Evolutionary conservation across 2,888 invertebrate species (phyloP), one percentile per base, ranked within the genome.

Genomic region (Agrotis ipsilon): DNA sequence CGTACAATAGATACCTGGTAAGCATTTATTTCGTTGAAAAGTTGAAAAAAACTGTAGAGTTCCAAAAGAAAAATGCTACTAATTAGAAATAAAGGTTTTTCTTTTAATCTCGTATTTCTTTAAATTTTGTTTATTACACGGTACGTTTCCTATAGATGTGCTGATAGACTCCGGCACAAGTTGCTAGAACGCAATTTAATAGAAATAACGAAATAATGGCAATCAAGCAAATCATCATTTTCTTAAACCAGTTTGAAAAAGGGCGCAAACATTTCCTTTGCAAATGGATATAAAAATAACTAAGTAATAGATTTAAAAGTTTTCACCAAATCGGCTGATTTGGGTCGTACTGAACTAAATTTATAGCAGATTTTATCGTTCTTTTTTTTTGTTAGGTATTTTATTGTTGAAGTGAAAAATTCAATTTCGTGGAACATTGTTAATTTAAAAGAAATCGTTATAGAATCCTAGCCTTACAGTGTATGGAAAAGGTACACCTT

Each of bases 241-340:
- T 45, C 18, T 13, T 21, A 13, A 7, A 64, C 3, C n/a, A 18
- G 64, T 68, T 73, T 49, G 21, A 59, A 58, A 65, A 61, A 61
- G 52, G 45, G 49, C 24, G 6, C 18, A 49, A 55, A 58, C 49
- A 54, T 24, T 46, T 66, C 18, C 14, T 51, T 65, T 18, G 18
- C 27, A 48, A 78, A 75, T 55, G 54, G 51, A 62, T 59, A 59
- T 65, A 65, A 67, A 57, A 80, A 55, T 55, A 32, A 55, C 32
- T 3, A 68, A 52, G 75, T 69, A 69, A 67, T 70, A 67, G 27
- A 70, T 81, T 75, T 46, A 75, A 78, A 78, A 81, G 61, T 78
- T 78, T 27, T 11, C 6, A n/a, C 49, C 60, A 64, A 63, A 70
- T 61, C 49, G 55, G 21, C 60, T 57, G 66, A 54, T 51, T 64